phyloP scores from a whole-genome alignment of 2,113 vertebrate genomes.

The Cryptotis parvus region DNA sequence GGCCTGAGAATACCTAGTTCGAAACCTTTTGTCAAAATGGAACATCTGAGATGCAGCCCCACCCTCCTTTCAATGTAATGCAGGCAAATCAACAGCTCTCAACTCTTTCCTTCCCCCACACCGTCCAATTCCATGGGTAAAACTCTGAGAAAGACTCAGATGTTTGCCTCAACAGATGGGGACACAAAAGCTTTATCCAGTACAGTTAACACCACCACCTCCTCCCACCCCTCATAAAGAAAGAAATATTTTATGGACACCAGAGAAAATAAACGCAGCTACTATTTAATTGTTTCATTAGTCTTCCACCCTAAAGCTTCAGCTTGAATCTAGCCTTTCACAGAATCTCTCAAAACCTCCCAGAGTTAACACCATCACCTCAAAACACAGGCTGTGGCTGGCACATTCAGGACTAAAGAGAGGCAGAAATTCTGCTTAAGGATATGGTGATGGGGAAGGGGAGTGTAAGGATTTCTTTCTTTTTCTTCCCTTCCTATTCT shows the following conservation, averaged over 20 bases:
- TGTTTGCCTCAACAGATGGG: conserved; percentile 84
- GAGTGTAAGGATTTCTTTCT: conserved; percentile 39
- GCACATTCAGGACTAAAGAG: conserved; percentile 79
- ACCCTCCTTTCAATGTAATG: conserved; percentile 24
- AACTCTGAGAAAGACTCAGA: conserved; percentile 81
- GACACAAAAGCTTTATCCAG: conserved; percentile 78
- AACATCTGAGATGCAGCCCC: conserved; percentile 71
- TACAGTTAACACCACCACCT: conserved; percentile 81
- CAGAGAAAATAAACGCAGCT: conserved; percentile 73
- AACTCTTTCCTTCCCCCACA: conserved; percentile 6
- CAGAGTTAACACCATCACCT: conserved; percentile 76
- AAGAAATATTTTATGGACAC: conserved; percentile 81
- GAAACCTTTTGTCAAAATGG: conserved; percentile 81
- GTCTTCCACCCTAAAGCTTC: conserved; percentile 58
- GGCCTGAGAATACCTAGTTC: conserved; percentile 76
- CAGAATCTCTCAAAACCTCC: conserved; percentile 73
- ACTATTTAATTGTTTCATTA: conserved; percentile 79
- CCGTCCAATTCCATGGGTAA: conserved; percentile 67
- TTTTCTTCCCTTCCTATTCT: not conserved
- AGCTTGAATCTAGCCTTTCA: conserved; percentile 72
- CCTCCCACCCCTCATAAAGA: conserved; percentile 73
- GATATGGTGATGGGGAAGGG: conserved; percentile 63
- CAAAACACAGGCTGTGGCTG: conserved; percentile 77
- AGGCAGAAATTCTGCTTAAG: conserved; percentile 75
- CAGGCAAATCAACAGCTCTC: conserved; percentile 73